Evolutionary conservation across 1,140 invertebrate species (phyloP).

Genomic region (Philotrypesis tridentata): DNA sequence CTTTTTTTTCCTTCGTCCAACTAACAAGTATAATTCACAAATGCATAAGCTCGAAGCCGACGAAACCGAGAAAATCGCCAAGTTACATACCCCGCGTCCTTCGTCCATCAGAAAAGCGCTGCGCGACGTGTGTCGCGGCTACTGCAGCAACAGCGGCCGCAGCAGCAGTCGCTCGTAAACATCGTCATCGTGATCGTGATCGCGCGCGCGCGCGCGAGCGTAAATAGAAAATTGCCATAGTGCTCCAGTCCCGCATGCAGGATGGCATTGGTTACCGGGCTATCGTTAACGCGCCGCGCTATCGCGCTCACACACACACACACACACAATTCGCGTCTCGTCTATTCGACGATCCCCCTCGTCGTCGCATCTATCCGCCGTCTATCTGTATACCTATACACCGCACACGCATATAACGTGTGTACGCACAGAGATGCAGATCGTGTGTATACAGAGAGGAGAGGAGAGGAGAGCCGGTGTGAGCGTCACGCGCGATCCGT

Average conservation of each 20-base stretch:
- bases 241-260: conserved; percentile 46
- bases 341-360: conserved; percentile 52
- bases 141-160: neutral
- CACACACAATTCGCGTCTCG: conserved; percentile 51
- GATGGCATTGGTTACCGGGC: conserved; percentile 64
- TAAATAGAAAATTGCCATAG: conserved; percentile 43
- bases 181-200: neutral
- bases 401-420: neutral
- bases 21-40: too few relatives aligned
- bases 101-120: too few relatives aligned
- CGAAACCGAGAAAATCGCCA: too few relatives aligned
- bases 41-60: too few relatives aligned
- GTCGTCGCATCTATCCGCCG: neutral
- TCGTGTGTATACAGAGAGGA: conserved; percentile 17
- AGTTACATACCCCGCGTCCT: too few relatives aligned
- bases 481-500: conserved; percentile 60
- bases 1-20: too few relatives aligned
- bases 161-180: conserved; percentile 7
- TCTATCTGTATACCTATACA: too few relatives aligned
- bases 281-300: conserved; percentile 40
- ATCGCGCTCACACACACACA: too few relatives aligned
- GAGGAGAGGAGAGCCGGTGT: too few relatives aligned
- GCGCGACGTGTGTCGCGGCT: too few relatives aligned
- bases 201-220: conserved; percentile 47
- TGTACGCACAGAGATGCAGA: conserved; percentile 2